phyloP scores from a whole-genome alignment of 2,113 vertebrate genomes.

The Myotis brandtii region DNA sequence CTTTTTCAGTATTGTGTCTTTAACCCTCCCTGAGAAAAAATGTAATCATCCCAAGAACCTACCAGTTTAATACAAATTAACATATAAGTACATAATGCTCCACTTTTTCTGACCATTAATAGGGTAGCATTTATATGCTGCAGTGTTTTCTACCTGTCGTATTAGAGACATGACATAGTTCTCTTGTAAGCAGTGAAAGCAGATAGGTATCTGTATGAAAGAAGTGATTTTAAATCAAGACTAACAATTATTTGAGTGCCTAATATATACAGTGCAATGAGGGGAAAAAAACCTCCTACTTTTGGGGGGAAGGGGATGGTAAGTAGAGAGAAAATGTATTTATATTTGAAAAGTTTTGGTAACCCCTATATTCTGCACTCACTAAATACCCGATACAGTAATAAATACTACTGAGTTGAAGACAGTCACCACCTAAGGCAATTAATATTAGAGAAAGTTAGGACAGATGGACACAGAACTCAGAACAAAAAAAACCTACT shows the following conservation, averaged over 20 bases:
- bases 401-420: background rate
- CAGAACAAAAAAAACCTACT: background rate
- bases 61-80: background rate
- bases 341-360: background rate
- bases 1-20: background rate
- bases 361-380: background rate
- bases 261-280: background rate
- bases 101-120: background rate
- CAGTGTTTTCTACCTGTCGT: background rate
- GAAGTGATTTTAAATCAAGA: background rate
- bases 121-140: background rate
- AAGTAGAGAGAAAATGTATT: background rate
- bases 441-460: background rate
- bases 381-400: background rate
- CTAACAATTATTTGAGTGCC: background rate
- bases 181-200: background rate
- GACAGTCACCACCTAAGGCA: background rate
- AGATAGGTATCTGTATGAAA: background rate
- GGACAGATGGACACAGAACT: background rate
- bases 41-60: constrained; percentile 18
- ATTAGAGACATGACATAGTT: background rate
- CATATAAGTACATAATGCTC: background rate
- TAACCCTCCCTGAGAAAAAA: background rate
- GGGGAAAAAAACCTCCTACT: background rate
- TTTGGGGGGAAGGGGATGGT: background rate